A percentile compares a stretch with the other conserved stretches of the same genome.
Conservation (phyloP, 2,888 invertebrate genomes). For the Ptilodon capucinus region DNA sequence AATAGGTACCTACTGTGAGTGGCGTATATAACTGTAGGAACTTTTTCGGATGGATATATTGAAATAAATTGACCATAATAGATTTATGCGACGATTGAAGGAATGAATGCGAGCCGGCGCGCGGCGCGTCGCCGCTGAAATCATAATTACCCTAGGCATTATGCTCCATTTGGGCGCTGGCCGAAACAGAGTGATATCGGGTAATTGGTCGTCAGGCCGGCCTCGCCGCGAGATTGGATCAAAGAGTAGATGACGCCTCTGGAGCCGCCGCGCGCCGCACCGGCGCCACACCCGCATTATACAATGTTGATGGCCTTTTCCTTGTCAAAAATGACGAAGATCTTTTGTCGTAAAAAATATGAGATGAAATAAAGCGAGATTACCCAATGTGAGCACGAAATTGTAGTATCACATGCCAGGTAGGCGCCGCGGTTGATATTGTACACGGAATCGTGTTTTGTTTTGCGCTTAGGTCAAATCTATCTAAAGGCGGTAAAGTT, state of each 20-base stretch:
- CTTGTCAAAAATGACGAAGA: constrained; percentile 82
- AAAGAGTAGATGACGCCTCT: constrained; percentile 66
- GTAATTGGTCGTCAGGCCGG: constrained; percentile 79
- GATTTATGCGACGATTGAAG: constrained; percentile 55
- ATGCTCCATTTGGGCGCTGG: constrained; percentile 77
- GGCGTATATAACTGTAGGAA: not conserved
- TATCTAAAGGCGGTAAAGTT: no score
- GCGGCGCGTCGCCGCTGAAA: constrained; percentile 52
- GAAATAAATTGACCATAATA: constrained; percentile 63
- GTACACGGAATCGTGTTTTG: constrained; percentile 18
- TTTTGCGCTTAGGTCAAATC: no score
- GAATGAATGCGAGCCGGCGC: constrained; percentile 50
- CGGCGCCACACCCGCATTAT: constrained; percentile 77
- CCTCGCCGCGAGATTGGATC: constrained; percentile 69
- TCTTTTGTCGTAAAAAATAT: constrained; percentile 76
- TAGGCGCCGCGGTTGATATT: constrained; percentile 43
- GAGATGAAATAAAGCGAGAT: constrained; percentile 73
- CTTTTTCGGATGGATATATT: constrained; percentile 46
- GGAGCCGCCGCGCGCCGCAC: constrained; percentile 49
- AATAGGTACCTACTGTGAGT: no score
- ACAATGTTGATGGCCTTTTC: constrained; percentile 81
- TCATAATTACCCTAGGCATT: constrained; percentile 81
- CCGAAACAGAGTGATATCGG: constrained; percentile 77
- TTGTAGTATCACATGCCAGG: constrained; percentile 70
- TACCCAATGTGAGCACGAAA: constrained; percentile 72